Conservation (phyloP, 2,888 invertebrate genomes). For the Aromia moschata region DNA sequence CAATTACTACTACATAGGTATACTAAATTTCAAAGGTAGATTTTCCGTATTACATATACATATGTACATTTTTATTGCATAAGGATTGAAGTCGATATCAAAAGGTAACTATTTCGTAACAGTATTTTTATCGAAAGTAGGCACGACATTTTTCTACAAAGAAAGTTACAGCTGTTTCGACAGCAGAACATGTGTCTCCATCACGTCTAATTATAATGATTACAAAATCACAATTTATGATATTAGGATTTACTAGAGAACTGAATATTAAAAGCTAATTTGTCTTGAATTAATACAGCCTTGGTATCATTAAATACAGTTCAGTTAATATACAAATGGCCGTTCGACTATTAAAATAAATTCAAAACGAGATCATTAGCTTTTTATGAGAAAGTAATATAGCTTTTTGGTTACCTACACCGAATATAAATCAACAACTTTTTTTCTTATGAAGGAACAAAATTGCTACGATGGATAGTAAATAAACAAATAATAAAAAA, state of each 20-base stretch:
- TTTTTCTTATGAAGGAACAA: too few relatives aligned
- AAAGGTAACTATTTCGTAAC: too few relatives aligned
- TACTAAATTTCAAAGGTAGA: too few relatives aligned
- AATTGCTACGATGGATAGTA: too few relatives aligned
- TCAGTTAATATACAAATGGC: background rate
- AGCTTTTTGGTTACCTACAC: too few relatives aligned
- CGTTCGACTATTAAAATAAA: background rate
- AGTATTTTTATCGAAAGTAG: too few relatives aligned
- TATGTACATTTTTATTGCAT: too few relatives aligned
- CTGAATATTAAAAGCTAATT: constrained; percentile 8
- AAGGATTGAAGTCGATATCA: too few relatives aligned
- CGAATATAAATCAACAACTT: too few relatives aligned
- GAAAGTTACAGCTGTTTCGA: background rate
- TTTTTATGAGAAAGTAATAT: background rate
- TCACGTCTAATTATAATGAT: background rate
- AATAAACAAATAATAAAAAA: too few relatives aligned
- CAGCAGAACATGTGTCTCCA: background rate
- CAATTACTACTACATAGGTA: too few relatives aligned
- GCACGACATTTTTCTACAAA: background rate
- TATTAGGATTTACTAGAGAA: constrained; percentile 2
- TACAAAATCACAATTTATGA: constrained; percentile 3
- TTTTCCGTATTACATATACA: too few relatives aligned
- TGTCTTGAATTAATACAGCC: constrained; percentile 9
- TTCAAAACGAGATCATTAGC: background rate
- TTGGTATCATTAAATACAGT: background rate